Conservation (phyloP, 2,888 invertebrate genomes). For the Beris chalybata region DNA sequence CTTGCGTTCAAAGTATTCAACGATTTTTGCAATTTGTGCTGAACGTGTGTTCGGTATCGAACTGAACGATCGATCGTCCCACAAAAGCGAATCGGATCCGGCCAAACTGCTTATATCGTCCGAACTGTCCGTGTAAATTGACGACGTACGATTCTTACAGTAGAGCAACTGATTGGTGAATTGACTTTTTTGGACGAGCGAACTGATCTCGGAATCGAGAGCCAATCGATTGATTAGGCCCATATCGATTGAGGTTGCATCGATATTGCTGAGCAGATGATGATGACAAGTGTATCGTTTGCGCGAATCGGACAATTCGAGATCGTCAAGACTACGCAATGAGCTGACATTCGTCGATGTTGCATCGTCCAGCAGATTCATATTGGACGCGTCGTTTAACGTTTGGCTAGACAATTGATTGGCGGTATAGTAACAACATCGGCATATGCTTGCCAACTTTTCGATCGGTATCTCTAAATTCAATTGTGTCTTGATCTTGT, state of each 20-base stretch:
- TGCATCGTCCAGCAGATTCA: slow-evolving; percentile 64
- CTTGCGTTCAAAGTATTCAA: slow-evolving; percentile 85
- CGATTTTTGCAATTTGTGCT: slow-evolving; percentile 78
- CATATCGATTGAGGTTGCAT: slow-evolving; percentile 53
- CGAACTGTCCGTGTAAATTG: slow-evolving; percentile 84
- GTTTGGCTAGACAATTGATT: slow-evolving; percentile 44
- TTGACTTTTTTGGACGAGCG: slow-evolving; percentile 56
- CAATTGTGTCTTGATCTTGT: slow-evolving; percentile 51
- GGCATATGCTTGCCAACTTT: slow-evolving; percentile 53
- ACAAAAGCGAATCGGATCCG: slow-evolving; percentile 72
- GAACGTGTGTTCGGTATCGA: slow-evolving; percentile 60
- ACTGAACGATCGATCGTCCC: slow-evolving; percentile 68
- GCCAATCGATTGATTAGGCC: slow-evolving; percentile 59
- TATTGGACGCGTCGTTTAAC: slow-evolving; percentile 58
- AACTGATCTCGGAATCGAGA: slow-evolving; percentile 57
- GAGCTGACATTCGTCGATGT: slow-evolving; percentile 60
- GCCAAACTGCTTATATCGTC: slow-evolving; percentile 82
- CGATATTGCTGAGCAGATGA: slow-evolving; percentile 53
- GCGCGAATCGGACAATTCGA: slow-evolving; percentile 55
- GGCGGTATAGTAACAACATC: slow-evolving; percentile 47
- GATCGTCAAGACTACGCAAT: slow-evolving; percentile 63
- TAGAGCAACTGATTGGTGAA: slow-evolving; percentile 61
- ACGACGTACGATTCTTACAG: slow-evolving; percentile 71
- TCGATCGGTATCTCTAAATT: slow-evolving; percentile 50
- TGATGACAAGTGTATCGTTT: slow-evolving; percentile 49